Evolutionary conservation across 2,797 vertebrate species (phyloP), one percentile per base, ranked within the genome.

Genomic region (Chrysocyon brachyurus): DNA sequence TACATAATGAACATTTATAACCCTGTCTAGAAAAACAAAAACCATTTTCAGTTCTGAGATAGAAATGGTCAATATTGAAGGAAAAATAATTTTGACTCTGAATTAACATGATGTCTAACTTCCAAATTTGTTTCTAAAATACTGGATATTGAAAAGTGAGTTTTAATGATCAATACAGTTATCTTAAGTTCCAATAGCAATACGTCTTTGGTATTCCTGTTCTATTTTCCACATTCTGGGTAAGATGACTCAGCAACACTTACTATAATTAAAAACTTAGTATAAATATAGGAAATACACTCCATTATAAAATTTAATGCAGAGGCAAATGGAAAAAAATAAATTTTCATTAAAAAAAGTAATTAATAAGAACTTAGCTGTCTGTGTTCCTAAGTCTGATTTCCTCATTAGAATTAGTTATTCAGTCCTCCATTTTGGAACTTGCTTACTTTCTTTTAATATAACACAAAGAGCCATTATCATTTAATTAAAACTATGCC

Each of bases 401-500:
- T 78, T 91, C 68, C 49, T 94, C 36, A 73, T 93, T 86, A 83
- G 49, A 86, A 46, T 77, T 89, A 91, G 94, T 33, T 91, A 15
- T 70, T 93, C 54, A 46, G 31, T 70, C 26, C 95, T 72, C 59
- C 70, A 84, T 59, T 82, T 70, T 92, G 26, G 46, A 94, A 77
- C 10, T 73, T 93, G 56, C 79, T 93, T 86, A 61, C 12, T 84
- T 91, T 89, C 56, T 87, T 92, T 84, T 96, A 68, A 77, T 19
- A 33, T 14, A 94, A 75, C 10, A 96, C 49, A 95, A 73, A 91
- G n/a, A 17, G 78, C 24, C 24, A 78, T 57, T 89, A 87, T 63
- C 61, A 93, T 95, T 97, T 95, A 92, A 78, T 95, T 95, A 94
- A 92, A 97, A 95, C 57, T 57, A 84, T 59, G 86, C 31, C 15